Evolutionary conservation across 2,888 invertebrate species (phyloP).

Genomic region (Thysanoteuthis rhombus): DNA sequence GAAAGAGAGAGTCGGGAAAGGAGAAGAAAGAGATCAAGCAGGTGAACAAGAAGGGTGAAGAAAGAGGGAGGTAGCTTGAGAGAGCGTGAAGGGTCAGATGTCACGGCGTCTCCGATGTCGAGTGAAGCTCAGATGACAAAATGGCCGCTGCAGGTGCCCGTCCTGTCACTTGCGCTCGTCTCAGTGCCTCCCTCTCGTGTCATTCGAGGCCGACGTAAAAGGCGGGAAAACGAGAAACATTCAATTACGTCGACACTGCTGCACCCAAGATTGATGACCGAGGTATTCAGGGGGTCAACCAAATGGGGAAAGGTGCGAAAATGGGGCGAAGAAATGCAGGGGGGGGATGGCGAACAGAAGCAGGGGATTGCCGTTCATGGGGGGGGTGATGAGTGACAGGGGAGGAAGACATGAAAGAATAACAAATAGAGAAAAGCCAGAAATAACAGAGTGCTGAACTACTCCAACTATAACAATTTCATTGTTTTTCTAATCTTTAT

Average conservation of each 20-base stretch:
- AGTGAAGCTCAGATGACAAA: not conserved
- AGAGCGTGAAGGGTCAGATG: not conserved
- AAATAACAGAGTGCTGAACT: not conserved
- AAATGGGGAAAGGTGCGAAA: not conserved
- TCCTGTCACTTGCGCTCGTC: not conserved
- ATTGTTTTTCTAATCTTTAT: not conserved
- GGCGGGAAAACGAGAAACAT: constrained; percentile 12
- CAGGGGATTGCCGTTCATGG: not conserved
- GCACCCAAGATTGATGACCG: not conserved
- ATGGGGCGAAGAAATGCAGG: not conserved
- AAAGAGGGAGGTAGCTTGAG: not conserved
- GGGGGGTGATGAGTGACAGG: not conserved
- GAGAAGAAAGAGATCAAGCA: not conserved
- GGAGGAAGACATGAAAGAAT: not conserved
- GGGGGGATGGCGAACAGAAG: not conserved
- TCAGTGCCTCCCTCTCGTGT: not conserved
- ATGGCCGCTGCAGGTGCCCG: not conserved
- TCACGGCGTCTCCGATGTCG: not conserved
- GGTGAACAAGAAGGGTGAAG: not conserved
- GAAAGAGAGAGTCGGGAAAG: no score
- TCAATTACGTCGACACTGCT: constrained; percentile 12
- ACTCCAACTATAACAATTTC: not conserved
- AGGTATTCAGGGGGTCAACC: not conserved
- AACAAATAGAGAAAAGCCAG: not conserved
- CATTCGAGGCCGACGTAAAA: not conserved